Evolutionary conservation across 1,140 invertebrate species (phyloP).

Genomic region (Lithobius niger): DNA sequence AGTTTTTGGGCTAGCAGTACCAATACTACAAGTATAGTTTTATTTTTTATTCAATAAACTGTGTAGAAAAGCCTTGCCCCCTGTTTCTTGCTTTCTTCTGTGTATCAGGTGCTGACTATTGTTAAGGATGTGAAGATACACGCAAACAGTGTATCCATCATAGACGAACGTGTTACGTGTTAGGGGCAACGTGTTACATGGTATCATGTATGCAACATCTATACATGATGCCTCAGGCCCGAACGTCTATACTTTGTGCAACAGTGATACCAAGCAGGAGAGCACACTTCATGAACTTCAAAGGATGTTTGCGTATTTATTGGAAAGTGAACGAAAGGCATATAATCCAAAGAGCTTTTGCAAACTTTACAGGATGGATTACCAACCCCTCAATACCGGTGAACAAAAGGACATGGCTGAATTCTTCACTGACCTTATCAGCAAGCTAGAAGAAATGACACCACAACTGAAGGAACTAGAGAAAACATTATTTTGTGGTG

Average conservation of each 20-base stretch:
- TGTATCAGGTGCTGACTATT: too few relatives aligned
- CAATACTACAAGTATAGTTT: too few relatives aligned
- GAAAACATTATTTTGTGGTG: constrained; percentile 82
- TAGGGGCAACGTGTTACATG: constrained; percentile 94
- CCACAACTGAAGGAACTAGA: constrained; percentile 76
- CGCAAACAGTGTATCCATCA: too few relatives aligned
- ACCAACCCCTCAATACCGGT: constrained; percentile 84
- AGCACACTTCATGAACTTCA: constrained; percentile 73
- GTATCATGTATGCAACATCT: constrained; percentile 92
- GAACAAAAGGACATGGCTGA: constrained; percentile 98
- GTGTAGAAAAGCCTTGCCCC: too few relatives aligned
- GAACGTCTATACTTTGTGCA: constrained; percentile 61
- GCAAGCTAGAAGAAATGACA: constrained; percentile 91
- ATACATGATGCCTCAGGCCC: constrained; percentile 88
- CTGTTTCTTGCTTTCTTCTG: too few relatives aligned
- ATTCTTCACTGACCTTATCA: constrained; percentile 92
- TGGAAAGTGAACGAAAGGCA: constrained; percentile 85
- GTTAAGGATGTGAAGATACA: too few relatives aligned
- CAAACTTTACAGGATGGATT: constrained; percentile 93
- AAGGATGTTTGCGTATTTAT: constrained; percentile 86
- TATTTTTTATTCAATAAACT: too few relatives aligned
- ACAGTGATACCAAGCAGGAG: constrained; percentile 55
- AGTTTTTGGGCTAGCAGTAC: too few relatives aligned
- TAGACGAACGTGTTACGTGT: too few relatives aligned
- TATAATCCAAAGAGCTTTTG: constrained; percentile 92